Evolutionary conservation across 2,113 vertebrate species (phyloP).

Genomic region (Malurus cyaneus): DNA sequence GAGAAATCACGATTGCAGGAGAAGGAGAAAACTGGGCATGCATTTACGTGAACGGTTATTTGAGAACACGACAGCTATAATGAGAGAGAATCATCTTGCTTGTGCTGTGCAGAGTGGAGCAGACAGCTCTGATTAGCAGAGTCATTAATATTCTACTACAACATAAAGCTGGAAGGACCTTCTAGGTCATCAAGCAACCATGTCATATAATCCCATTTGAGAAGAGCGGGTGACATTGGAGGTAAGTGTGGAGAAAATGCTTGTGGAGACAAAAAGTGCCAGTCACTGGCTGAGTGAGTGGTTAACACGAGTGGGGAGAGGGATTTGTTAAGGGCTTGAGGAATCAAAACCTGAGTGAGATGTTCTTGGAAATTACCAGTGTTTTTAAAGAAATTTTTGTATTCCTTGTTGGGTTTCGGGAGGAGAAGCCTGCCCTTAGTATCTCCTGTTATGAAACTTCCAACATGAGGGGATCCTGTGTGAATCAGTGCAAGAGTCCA

Average conservation of each 20-base stretch:
- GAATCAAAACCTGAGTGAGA: not conserved
- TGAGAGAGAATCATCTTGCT: conserved; percentile 40
- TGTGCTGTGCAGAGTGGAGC: conserved; percentile 37
- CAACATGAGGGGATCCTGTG: rapidly evolving
- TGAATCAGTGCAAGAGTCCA: not conserved
- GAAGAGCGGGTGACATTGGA: conserved; percentile 16
- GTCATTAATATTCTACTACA: conserved; percentile 63
- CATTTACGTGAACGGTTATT: conserved; percentile 42
- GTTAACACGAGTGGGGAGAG: not conserved
- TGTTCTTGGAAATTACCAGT: not conserved
- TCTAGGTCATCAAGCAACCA: conserved; percentile 51
- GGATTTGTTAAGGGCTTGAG: not conserved
- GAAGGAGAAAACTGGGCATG: too few relatives aligned
- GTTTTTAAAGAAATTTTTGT: not conserved
- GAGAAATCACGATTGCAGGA: too few relatives aligned
- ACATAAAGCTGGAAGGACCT: conserved; percentile 54
- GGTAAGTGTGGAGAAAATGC: not conserved
- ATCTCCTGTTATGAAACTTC: not conserved
- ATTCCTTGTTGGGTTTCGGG: not conserved
- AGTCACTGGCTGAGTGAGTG: not conserved
- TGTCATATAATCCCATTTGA: conserved; percentile 45
- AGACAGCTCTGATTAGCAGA: conserved; percentile 56
- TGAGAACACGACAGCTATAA: conserved; percentile 49
- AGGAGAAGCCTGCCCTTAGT: not conserved
- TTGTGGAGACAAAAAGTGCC: not conserved